phyloP scores from a whole-genome alignment of 2,888 invertebrate genomes.

The Eretmocerus hayati region DNA sequence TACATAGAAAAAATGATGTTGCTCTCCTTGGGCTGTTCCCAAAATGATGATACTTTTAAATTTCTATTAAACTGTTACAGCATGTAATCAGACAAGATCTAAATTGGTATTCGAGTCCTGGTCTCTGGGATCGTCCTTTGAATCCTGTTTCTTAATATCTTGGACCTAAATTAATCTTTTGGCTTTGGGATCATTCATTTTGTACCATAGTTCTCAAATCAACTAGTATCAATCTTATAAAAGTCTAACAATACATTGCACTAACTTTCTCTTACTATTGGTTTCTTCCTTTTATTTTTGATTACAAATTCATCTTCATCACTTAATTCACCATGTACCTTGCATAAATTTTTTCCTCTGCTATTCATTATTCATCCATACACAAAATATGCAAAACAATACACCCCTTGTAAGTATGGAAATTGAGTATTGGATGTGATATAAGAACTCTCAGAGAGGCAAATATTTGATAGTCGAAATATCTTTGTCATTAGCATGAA shows the following conservation, averaged over 20 bases:
- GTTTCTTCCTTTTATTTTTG: constrained; percentile 12
- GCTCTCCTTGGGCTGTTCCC: constrained; percentile 8
- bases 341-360: constrained; percentile 17
- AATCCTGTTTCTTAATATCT: constrained; percentile 21
- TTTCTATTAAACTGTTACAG: constrained; percentile 41
- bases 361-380: constrained; percentile 25
- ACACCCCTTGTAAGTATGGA: constrained; percentile 25
- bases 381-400: constrained; percentile 21
- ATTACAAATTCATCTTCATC: constrained; percentile 13
- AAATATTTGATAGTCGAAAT: constrained; percentile 3
- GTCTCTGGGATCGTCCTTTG: constrained; percentile 25
- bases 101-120: constrained; percentile 33
- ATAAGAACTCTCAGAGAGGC: background rate
- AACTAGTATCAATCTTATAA: constrained; percentile 7
- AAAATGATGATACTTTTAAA: constrained; percentile 26
- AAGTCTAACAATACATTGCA: constrained; percentile 10
- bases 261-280: constrained; percentile 16
- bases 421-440: constrained; percentile 8
- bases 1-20: constrained; percentile 10
- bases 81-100: constrained; percentile 38
- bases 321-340: constrained; percentile 7
- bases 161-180: too few species aligned
- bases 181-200: too few species aligned
- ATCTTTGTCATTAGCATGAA: constrained; percentile 13
- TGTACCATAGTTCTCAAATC: constrained; percentile 5